Conservation (phyloP, 2,797 vertebrate genomes). For the Rhyacichthys aspro region DNA sequence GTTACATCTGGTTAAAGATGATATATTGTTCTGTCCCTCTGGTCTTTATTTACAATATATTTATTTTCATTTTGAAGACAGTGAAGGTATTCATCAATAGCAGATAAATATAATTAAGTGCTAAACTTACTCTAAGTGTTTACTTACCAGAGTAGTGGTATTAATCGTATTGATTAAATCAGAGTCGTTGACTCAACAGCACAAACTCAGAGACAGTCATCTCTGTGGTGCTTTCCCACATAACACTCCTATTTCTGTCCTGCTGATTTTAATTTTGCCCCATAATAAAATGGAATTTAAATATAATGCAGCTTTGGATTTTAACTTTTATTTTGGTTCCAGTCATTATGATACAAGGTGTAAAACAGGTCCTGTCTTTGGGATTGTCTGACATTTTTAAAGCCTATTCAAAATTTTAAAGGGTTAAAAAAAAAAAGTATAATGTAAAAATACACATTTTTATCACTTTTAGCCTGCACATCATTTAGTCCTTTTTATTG, state of each 20-base stretch:
- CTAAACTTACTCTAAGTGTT: slow-evolving; percentile 19
- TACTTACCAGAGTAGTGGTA: slow-evolving; percentile 34
- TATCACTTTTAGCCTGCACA: no score
- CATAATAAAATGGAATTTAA: no score
- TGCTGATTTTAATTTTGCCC: no score
- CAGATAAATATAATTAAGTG: slow-evolving; percentile 35
- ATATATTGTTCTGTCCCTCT: slow-evolving; percentile 40
- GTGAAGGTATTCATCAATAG: slow-evolving; percentile 26
- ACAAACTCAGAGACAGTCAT: background rate
- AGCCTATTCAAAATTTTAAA: no score
- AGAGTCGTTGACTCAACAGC: slow-evolving; percentile 11
- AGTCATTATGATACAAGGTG: no score
- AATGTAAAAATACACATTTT: no score
- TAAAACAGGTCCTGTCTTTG: no score
- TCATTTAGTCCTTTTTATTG: no score
- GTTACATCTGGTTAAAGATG: slow-evolving; percentile 41
- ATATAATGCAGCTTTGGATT: no score
- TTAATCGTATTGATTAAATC: slow-evolving; percentile 52
- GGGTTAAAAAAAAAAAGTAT: no score
- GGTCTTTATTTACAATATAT: slow-evolving; percentile 37
- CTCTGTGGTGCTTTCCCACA: slow-evolving; percentile 3
- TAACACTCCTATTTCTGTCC: background rate
- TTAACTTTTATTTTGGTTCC: no score
- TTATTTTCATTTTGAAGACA: slow-evolving; percentile 30
- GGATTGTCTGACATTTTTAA: no score